phyloP scores from a whole-genome alignment of 2,888 invertebrate genomes.

The Holacanthella duospinosa region DNA sequence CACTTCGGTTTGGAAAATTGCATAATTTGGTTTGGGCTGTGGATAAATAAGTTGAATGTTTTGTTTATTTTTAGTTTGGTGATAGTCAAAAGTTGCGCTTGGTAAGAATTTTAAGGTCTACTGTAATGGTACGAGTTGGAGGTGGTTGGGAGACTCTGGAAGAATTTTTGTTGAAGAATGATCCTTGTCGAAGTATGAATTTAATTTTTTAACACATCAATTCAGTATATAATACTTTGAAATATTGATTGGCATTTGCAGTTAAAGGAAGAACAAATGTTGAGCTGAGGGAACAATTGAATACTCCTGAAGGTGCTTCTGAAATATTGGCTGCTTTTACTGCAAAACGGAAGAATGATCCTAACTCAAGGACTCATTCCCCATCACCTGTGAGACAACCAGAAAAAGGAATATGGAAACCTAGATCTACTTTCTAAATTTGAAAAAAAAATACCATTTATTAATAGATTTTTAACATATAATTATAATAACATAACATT shows the following conservation, averaged over 20 bases:
- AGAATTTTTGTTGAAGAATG: conserved; percentile 52
- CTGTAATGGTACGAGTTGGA: conserved; percentile 55
- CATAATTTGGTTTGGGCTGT: too few species aligned
- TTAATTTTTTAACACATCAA: neutral
- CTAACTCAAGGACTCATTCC: neutral
- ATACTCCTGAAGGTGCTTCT: conserved; percentile 46
- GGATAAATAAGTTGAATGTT: too few species aligned
- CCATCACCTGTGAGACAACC: neutral
- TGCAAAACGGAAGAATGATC: conserved; percentile 37
- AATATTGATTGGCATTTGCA: conserved; percentile 34
- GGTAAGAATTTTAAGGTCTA: conserved; percentile 51
- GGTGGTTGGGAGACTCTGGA: conserved; percentile 53
- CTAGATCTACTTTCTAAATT: neutral
- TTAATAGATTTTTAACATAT: too few species aligned
- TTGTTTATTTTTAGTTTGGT: conserved; percentile 45
- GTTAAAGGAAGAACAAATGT: conserved; percentile 49
- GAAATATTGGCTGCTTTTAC: conserved; percentile 49
- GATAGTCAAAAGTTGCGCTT: conserved; percentile 51
- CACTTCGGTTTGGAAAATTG: too few species aligned
- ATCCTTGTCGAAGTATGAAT: conserved; percentile 52
- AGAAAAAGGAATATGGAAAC: neutral
- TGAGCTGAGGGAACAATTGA: conserved; percentile 48
- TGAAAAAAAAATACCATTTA: too few species aligned
- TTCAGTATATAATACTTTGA: neutral
- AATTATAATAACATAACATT: too few species aligned